Percentiles rank a stretch among this genome's conserved stretches.
Evolutionary conservation across 2,888 invertebrate species (phyloP).

Genomic region (Machimus rusticus): DNA sequence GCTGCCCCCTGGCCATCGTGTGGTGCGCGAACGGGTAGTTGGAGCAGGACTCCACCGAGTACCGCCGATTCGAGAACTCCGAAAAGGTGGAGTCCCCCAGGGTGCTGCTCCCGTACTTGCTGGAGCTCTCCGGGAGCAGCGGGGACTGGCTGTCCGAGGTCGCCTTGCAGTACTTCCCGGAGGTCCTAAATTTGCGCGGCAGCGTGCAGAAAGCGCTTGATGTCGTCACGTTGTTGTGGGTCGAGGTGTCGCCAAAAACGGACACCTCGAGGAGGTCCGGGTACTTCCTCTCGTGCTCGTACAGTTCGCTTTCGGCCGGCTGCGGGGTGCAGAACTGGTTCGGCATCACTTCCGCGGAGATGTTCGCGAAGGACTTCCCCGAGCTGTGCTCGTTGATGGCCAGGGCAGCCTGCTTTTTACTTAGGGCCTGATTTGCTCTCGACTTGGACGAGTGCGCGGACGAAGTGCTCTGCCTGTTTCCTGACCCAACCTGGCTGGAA

Average conservation of each 20-base stretch:
- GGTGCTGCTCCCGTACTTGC: conserved; percentile 76
- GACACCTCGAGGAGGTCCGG: conserved; percentile 61
- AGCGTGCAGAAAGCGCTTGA: conserved; percentile 70
- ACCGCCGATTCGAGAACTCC: conserved; percentile 63
- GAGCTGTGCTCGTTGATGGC: neutral
- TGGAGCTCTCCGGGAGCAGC: conserved; percentile 69
- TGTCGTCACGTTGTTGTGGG: conserved; percentile 18
- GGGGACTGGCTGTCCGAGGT: conserved; percentile 78
- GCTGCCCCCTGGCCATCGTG: conserved; percentile 56
- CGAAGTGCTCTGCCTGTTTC: conserved; percentile 49
- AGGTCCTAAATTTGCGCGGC: conserved; percentile 64
- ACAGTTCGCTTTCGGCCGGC: conserved; percentile 61
- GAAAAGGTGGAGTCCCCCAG: conserved; percentile 70
- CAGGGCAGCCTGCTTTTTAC: conserved; percentile 36
- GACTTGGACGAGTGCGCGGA: conserved; percentile 57
- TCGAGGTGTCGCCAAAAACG: conserved; percentile 53
- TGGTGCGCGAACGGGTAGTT: conserved; percentile 55
- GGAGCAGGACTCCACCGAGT: conserved; percentile 65
- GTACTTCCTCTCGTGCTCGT: conserved; percentile 57
- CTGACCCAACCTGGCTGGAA: conserved; percentile 63
- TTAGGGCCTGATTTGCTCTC: conserved; percentile 63
- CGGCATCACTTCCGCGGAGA: neutral
- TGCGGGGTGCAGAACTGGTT: conserved; percentile 57
- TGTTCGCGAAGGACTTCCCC: neutral
- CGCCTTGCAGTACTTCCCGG: conserved; percentile 58